Evolutionary conservation across 2,797 vertebrate species (phyloP).

Genomic region (Eulemur mongoz): DNA sequence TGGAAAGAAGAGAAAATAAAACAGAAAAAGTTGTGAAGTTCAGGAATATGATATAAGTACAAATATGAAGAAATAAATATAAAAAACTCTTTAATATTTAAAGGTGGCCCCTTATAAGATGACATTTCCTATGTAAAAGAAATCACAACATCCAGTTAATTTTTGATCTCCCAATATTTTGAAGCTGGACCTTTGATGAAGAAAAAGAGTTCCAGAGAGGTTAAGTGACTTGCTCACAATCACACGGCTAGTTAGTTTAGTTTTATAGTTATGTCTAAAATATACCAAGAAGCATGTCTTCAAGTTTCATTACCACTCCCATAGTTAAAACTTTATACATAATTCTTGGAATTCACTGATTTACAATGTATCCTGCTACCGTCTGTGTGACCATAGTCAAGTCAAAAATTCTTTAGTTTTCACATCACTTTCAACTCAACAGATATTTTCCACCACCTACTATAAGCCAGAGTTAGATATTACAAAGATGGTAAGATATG

Average conservation of each 20-base stretch:
- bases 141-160: neutral
- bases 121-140: constrained; percentile 31
- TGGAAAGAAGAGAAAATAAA: constrained; percentile 50
- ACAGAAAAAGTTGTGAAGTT: constrained; percentile 45
- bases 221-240: neutral
- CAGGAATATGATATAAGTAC: constrained; percentile 57
- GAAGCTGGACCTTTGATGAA: neutral
- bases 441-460: neutral
- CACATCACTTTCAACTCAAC: constrained; percentile 12
- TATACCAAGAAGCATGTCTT: neutral
- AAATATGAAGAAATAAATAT: constrained; percentile 45
- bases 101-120: neutral
- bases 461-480: neutral
- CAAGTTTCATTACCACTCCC: neutral
- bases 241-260: neutral
- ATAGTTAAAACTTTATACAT: neutral
- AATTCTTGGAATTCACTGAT: neutral
- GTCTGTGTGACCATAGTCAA: neutral
- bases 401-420: neutral
- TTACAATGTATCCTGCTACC: neutral
- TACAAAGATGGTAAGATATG: constrained; percentile 2
- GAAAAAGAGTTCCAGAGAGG: neutral
- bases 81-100: constrained; percentile 37
- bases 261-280: neutral
- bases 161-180: constrained; percentile 22